Base-by-base conservation (phyloP, 2,113 vertebrate species). In the Serilophus lunatus region DNA sequence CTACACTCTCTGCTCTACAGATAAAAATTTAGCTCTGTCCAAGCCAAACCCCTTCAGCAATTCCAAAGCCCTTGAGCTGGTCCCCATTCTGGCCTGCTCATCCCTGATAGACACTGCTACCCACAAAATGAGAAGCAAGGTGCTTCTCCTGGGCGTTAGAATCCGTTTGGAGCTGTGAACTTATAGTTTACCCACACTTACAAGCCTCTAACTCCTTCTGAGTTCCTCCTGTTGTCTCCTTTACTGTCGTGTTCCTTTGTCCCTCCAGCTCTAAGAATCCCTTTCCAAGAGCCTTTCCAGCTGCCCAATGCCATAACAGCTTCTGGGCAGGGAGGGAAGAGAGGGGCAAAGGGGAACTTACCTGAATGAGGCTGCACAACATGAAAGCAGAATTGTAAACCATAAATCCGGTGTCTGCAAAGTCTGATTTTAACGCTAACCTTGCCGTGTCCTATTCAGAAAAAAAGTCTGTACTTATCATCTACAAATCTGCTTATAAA, bases 261-360 rank as follows among this genome's bases (percentile, higher is more conserved):
- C 49, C 61, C 66, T 50, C 71, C 36, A 61, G 54, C 50, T 65
- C 33, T 80, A 75, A 76, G 0, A 0, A 80, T 38, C 26, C 18
- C 72, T 65, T 57, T 25, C 36, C 68, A 38, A 78, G 38, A 69
- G 60, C 61, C 26, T 38, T 7, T 12, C 31, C 42, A 63, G 59
- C 31, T 36, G 11, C 1, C 3, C 42, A 35, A 6, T 5, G 33
- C 40, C 0, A 0, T 2, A 3, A 35, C 0, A 6, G 47, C 63
- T 69, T 60, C 35, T 57, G 47, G 42, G 19, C 35, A 17, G 50
- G 44, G 35, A 68, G 17, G 28, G 4, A 63, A 24, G 12, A 54
- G 33, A 60, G 31, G 33, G 88, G 50, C 54, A 66, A 13, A 35
- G 15, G 68, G 45, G 29, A 31, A 25, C 45, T 23, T 8, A 22